Evolutionary conservation across 2,888 invertebrate species (phyloP).

Genomic region (Eutolmus rufibarbis): DNA sequence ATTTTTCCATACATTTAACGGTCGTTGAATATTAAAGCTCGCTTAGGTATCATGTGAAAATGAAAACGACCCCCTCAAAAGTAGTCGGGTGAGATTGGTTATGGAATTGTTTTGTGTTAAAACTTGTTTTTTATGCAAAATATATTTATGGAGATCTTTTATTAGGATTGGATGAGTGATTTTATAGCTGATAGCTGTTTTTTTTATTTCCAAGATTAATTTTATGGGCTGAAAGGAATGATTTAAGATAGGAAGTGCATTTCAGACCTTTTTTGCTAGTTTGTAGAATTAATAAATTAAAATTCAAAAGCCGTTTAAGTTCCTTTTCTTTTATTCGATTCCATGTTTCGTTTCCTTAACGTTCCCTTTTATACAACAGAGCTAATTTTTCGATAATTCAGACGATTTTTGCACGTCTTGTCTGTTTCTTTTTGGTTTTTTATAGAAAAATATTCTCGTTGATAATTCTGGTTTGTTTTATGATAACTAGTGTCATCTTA

Average conservation of each 20-base stretch:
- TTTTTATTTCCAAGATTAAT: neutral
- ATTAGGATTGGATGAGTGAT: neutral
- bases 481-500: neutral
- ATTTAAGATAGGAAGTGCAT: neutral
- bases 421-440: neutral
- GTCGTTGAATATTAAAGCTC: neutral
- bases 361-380: neutral
- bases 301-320: neutral
- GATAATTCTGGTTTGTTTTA: neutral
- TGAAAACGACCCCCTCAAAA: neutral
- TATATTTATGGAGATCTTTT: neutral
- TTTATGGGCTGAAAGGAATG: neutral
- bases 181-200: neutral
- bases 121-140: neutral
- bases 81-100: neutral
- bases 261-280: neutral
- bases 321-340: neutral
- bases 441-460: too few species aligned
- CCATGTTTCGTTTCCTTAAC: neutral
- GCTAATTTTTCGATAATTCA: too few species aligned
- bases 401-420: too few species aligned
- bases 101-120: neutral
- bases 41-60: neutral
- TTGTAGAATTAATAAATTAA: neutral
- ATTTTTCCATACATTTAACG: neutral